Evolutionary conservation across 2,888 invertebrate genomes (phyloP).

Genomic region (Nebria brevicollis): DNA sequence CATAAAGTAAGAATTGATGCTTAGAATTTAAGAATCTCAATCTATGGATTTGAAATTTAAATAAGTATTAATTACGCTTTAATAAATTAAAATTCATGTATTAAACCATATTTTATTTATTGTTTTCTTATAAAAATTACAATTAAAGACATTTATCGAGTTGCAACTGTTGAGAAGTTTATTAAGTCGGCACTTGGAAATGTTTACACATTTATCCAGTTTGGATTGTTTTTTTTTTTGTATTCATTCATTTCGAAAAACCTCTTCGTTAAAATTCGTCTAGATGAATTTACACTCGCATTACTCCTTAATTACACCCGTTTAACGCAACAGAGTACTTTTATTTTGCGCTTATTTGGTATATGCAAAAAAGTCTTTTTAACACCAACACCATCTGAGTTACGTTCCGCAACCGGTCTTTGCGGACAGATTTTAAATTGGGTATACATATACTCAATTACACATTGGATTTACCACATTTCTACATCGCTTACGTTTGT

Average conservation of each 20-base stretch:
- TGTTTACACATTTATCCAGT: background rate
- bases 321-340: background rate
- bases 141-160: too few species aligned
- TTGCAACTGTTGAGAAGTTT: background rate
- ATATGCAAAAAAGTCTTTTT: background rate
- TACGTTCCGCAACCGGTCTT: background rate
- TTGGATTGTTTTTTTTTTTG: constrained; percentile 14
- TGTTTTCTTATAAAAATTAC: too few species aligned
- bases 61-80: too few species aligned
- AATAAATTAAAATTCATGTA: too few species aligned
- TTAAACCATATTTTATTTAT: too few species aligned
- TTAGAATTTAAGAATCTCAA: too few species aligned
- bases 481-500: too few species aligned
- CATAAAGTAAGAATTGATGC: too few species aligned
- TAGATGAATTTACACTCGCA: background rate
- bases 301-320: background rate
- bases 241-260: background rate
- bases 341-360: background rate
- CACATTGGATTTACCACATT: background rate
- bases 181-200: background rate
- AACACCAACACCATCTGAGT: background rate
- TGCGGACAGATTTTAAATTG: background rate
- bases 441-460: background rate
- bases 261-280: background rate
- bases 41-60: too few species aligned